A percentile compares a stretch with the other conserved stretches of the same genome.
Evolutionary conservation across 92 coral and sea anemone species (phyloP).

Genomic region (Porites rus): DNA sequence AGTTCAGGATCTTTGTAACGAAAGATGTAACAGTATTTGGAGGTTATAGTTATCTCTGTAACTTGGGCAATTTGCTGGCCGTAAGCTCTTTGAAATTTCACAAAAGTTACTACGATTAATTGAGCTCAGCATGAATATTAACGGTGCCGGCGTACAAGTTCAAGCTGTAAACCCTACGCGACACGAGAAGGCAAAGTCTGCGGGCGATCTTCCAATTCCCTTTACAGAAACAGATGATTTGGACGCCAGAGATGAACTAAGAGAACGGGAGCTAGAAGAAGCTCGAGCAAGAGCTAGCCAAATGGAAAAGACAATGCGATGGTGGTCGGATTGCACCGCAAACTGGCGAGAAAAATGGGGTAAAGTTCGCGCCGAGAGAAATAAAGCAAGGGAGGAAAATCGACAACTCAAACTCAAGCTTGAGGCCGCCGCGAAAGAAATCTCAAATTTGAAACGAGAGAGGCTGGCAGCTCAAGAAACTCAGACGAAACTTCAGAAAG

Average conservation of each 20-base stretch:
- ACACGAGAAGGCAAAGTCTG: constrained; percentile 15
- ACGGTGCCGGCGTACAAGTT: background rate
- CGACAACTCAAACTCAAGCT: constrained; percentile 84
- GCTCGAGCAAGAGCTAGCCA: constrained; percentile 97
- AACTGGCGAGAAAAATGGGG: constrained; percentile 99
- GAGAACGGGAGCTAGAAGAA: constrained; percentile 92
- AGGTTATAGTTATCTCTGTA: background rate
- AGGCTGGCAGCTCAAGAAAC: constrained; percentile 76
- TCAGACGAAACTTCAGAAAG: constrained; percentile 77
- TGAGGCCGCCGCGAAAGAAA: constrained; percentile 86
- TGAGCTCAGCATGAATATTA: constrained; percentile 30
- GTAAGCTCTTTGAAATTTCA: background rate
- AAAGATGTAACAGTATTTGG: background rate
- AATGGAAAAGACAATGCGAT: constrained; percentile 99
- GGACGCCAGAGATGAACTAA: constrained; percentile 82
- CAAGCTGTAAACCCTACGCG: constrained; percentile 33
- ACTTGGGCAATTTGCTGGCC: background rate
- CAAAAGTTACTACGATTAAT: background rate
- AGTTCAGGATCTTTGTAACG: background rate
- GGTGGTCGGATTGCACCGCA: constrained; percentile 99
- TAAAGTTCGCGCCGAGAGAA: constrained; percentile 93
- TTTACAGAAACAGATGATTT: constrained; percentile 64
- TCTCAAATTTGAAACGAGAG: constrained; percentile 83
- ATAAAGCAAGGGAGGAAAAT: constrained; percentile 96
- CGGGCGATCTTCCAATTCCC: constrained; percentile 32